These are phyloP conservation scores for Pilophorus perplexus DNA, from an alignment of 2,888 invertebrate species.

Conservation along the genomic window DNA sequence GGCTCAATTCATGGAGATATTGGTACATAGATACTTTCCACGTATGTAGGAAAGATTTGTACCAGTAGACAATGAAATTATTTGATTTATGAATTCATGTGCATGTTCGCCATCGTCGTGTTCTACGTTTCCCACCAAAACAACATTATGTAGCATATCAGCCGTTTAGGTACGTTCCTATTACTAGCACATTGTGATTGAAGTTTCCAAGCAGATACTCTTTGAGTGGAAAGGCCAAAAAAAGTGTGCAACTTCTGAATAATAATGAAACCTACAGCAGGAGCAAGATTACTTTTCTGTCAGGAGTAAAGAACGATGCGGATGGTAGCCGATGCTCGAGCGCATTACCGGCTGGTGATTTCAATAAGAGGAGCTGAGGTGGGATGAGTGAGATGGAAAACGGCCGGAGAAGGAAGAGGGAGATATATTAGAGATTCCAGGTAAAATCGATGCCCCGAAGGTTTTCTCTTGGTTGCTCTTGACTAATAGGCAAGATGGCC, in stretches of 20 bases:
- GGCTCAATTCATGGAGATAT: no score
- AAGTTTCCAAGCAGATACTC: no score
- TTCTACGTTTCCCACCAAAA: no score
- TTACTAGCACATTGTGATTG: no score
- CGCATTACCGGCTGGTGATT: conserved; percentile 15
- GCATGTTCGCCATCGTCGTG: no score
- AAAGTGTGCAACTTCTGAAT: background rate
- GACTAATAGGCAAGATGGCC: conserved; percentile 46
- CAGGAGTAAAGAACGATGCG: conserved; percentile 9
- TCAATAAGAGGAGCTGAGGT: conserved; percentile 15
- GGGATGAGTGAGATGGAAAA: conserved; percentile 9
- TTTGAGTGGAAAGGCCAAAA: background rate
- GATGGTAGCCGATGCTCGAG: conserved; percentile 4
- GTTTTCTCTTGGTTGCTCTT: conserved; percentile 38
- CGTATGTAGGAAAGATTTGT: no score
- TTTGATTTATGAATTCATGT: no score
- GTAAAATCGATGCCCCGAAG: conserved; percentile 43
- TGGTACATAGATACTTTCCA: no score
- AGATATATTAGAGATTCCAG: conserved; percentile 39
- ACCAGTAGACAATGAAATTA: no score
- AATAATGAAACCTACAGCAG: conserved; percentile 1
- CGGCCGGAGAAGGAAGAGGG: conserved; percentile 8
- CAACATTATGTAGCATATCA: no score
- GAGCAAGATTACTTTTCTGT: conserved; percentile 13
- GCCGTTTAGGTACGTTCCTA: no score